phyloP scores from a whole-genome alignment of 2,113 vertebrate genomes.

The Notarius quadriscutis region DNA sequence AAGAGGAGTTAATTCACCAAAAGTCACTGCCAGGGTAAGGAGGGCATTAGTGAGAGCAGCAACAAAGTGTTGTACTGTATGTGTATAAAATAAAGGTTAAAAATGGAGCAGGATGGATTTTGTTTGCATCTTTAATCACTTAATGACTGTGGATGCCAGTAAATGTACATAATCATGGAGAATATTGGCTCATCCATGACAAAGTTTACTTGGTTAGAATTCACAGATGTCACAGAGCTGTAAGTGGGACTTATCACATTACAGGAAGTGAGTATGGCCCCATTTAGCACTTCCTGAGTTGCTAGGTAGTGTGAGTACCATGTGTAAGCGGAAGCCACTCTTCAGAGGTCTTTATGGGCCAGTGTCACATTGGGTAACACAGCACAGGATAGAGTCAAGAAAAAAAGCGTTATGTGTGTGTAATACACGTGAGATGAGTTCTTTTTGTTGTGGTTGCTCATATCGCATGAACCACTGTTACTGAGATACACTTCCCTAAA shows the following conservation, averaged over 20 bases:
- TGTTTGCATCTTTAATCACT: not conserved
- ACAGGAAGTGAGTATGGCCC: constrained; percentile 52
- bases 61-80: not conserved
- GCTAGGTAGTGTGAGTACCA: constrained; percentile 23
- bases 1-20: not conserved
- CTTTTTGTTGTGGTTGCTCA: constrained; percentile 1
- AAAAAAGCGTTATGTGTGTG: not conserved
- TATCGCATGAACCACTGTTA: not conserved
- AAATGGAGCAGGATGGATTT: not conserved
- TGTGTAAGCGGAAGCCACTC: constrained; percentile 30
- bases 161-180: not conserved
- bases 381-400: not conserved
- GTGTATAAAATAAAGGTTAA: not conserved
- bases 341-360: constrained; percentile 21
- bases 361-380: constrained; percentile 9
- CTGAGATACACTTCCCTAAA: not conserved
- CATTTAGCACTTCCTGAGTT: constrained; percentile 53
- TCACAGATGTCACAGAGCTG: constrained; percentile 28
- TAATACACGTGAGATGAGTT: not conserved
- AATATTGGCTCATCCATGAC: not conserved
- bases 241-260: constrained; percentile 33
- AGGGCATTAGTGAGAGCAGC: not conserved
- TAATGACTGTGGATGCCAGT: not conserved
- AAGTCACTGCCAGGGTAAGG: not conserved
- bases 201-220: constrained; percentile 9